Conservation (phyloP, 2,797 vertebrate genomes). For the Megaceryle alcyon region DNA sequence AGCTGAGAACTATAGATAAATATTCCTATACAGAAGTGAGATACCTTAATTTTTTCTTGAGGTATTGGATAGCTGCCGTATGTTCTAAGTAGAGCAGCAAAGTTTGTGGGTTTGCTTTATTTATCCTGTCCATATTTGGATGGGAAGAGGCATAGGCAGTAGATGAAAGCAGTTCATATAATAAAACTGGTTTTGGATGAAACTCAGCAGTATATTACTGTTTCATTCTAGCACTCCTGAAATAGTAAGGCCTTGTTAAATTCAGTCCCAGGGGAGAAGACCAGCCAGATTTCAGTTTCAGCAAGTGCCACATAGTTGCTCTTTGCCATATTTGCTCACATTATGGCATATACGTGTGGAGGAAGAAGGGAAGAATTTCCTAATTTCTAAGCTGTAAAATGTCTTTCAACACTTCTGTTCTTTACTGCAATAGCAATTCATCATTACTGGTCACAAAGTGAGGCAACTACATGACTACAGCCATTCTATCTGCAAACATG, state of each 20-base stretch:
- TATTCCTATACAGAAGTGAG: not conserved
- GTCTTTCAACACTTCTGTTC: constrained; percentile 36
- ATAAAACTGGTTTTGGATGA: constrained; percentile 53
- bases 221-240: constrained; percentile 43
- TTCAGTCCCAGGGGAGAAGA: constrained; percentile 10
- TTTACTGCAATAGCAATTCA: not conserved
- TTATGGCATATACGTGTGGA: not conserved
- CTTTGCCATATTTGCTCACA: constrained; percentile 56
- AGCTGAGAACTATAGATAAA: not conserved
- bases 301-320: constrained; percentile 25
- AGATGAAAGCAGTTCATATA: constrained; percentile 47
- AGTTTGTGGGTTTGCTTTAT: constrained; percentile 41
- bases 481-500: not conserved
- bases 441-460: not conserved
- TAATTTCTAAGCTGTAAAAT: constrained; percentile 37
- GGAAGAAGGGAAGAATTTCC: constrained; percentile 22
- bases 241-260: constrained; percentile 60
- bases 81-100: not conserved
- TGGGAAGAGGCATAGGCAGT: constrained; percentile 31
- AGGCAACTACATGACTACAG: not conserved
- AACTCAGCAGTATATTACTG: constrained; percentile 31
- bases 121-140: constrained; percentile 58
- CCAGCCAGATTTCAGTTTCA: constrained; percentile 25
- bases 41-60: not conserved
- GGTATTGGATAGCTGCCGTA: not conserved